Percentiles rank a stretch among this genome's conserved stretches.
These are phyloP conservation scores for Globodera rostochiensis DNA, from an alignment of 1,140 invertebrate species.

Conservation along the genomic window DNA sequence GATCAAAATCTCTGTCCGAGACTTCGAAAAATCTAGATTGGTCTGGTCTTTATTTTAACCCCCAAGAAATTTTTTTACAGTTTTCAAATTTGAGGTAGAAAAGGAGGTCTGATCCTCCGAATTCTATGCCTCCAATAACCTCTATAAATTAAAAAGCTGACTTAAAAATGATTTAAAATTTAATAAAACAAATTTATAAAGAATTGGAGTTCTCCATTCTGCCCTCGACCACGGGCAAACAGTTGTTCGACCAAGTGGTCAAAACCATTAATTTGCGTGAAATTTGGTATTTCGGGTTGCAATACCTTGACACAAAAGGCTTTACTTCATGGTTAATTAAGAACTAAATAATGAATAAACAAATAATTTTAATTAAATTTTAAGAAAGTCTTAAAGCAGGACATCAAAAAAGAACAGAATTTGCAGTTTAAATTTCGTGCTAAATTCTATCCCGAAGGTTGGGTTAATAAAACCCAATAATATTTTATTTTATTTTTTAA, in stretches of 20 bases:
- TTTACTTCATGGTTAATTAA: conserved; percentile 91
- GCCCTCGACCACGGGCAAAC: conserved; percentile 97
- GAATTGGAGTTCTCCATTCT: conserved; percentile 98
- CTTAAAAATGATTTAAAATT: neutral
- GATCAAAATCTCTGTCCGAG: no score
- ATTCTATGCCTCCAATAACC: neutral
- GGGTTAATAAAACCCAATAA: conserved; percentile 90
- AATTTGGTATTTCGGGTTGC: conserved; percentile 99
- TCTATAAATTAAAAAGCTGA: neutral
- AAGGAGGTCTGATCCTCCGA: no score
- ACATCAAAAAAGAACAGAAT: conserved; percentile 94
- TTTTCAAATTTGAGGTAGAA: no score
- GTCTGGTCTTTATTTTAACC: no score
- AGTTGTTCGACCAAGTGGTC: conserved; percentile 97
- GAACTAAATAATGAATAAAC: neutral
- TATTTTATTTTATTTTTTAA: conserved; percentile 16
- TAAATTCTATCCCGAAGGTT: conserved; percentile 99
- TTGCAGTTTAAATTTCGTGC: conserved; percentile 97
- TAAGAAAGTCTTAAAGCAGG: conserved; percentile 73
- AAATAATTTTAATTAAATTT: neutral
- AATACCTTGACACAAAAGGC: conserved; percentile 96
- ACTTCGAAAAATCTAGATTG: no score
- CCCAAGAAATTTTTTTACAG: no score
- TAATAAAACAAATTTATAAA: conserved; percentile 1
- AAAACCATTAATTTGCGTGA: conserved; percentile 98